A percentile compares a stretch with the other conserved stretches of the same genome.
Evolutionary conservation across 1,140 invertebrate species (phyloP).

Genomic region (Drosophila biarmipes): DNA sequence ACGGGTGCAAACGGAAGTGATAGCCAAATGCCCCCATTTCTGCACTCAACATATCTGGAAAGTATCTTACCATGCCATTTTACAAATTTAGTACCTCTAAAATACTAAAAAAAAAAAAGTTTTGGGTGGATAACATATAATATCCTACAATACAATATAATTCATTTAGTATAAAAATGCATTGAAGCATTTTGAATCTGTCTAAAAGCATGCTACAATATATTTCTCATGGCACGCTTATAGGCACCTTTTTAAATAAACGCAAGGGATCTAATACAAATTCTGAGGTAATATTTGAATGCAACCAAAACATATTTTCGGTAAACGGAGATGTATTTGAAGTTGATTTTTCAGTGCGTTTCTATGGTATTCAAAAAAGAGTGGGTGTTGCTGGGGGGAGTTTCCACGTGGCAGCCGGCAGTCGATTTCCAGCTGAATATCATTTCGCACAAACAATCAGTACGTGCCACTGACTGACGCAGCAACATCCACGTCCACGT

Average conservation of each 20-base stretch:
- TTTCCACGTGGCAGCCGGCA: slow-evolving; percentile 37
- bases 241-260: no score
- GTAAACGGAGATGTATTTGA: neutral
- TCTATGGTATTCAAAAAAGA: neutral
- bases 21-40: slow-evolving; percentile 41
- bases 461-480: slow-evolving; percentile 38
- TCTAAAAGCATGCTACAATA: no score
- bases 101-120: no score
- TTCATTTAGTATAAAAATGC: no score
- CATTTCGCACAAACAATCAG: slow-evolving; percentile 59
- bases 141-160: no score
- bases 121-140: no score
- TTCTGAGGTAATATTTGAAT: neutral
- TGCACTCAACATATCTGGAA: slow-evolving; percentile 8
- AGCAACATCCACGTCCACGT: slow-evolving; percentile 17
- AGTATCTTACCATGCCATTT: no score
- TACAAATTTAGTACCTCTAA: no score
- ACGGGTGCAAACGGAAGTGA: slow-evolving; percentile 62
- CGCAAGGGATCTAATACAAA: no score
- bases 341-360: slow-evolving; percentile 2
- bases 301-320: neutral
- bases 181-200: no score
- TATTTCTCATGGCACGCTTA: no score
- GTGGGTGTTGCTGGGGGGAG: neutral
- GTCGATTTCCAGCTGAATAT: slow-evolving; percentile 49